These are phyloP conservation scores for Martes martes DNA, from an alignment of 2,113 vertebrate species.

Conservation along the genomic window DNA sequence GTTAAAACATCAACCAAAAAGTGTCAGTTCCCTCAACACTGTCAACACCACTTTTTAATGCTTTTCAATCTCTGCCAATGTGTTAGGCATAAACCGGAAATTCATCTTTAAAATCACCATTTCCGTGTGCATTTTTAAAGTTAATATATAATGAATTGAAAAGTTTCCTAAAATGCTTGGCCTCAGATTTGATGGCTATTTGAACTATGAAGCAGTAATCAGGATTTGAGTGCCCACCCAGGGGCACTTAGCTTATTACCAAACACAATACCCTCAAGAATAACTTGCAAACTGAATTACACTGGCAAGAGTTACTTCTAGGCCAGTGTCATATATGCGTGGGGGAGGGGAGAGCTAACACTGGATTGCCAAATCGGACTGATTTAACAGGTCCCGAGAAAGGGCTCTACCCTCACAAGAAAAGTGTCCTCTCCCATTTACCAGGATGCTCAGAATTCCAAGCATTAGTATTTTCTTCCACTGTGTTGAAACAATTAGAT, in stretches of 20 bases:
- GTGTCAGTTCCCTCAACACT: conserved; percentile 12
- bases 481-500: background rate
- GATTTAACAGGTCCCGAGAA: background rate
- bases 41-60: conserved; percentile 12
- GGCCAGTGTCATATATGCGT: background rate
- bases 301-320: background rate
- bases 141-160: conserved; percentile 44
- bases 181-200: background rate
- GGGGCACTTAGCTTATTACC: background rate
- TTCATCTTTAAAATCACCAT: conserved; percentile 41
- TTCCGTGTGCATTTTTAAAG: conserved; percentile 39
- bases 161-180: background rate
- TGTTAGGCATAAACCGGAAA: conserved; percentile 13
- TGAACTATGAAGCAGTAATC: background rate
- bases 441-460: background rate
- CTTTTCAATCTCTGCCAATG: conserved; percentile 43
- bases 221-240: background rate
- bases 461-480: background rate
- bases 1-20: conserved; percentile 46
- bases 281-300: background rate
- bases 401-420: background rate
- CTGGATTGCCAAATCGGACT: background rate
- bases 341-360: background rate
- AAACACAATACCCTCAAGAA: background rate
- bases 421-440: background rate